A percentile compares a stretch with the other conserved stretches of the same genome.
Evolutionary conservation across 2,888 invertebrate genomes (phyloP).

Genomic region (Hydrotaea diabolus): DNA sequence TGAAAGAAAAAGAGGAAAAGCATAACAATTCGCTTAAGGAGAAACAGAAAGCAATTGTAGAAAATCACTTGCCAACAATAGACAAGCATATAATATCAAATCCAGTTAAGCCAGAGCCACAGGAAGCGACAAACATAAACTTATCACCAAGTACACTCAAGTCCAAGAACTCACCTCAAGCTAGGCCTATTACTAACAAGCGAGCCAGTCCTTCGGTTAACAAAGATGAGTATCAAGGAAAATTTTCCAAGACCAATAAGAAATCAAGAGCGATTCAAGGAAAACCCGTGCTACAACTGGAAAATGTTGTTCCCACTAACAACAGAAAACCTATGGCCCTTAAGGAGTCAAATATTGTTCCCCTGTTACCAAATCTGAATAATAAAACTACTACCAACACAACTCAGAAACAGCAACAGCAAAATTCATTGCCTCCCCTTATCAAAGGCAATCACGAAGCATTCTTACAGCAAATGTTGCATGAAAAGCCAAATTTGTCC

Average conservation of each 20-base stretch:
- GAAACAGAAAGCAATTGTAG: not conserved
- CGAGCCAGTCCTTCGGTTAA: no score
- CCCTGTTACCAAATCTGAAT: not conserved
- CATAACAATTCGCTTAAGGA: no score
- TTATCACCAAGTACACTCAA: not conserved
- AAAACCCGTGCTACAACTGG: not conserved
- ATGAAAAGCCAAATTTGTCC: slow-evolving; percentile 16
- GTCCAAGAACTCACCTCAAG: not conserved
- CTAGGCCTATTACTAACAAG: not conserved
- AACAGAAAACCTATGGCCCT: not conserved
- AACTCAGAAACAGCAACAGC: no score
- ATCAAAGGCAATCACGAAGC: not conserved
- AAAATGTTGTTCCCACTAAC: not conserved
- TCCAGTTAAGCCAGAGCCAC: no score
- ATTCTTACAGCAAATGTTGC: not conserved
- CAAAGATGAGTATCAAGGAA: not conserved
- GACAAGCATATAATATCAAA: no score
- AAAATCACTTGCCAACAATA: not conserved
- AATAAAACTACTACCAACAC: no score
- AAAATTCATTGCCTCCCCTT: not conserved
- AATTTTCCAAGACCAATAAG: slow-evolving; percentile 37
- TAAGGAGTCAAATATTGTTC: not conserved
- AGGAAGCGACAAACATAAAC: not conserved
- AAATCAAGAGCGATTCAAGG: slow-evolving; percentile 11
- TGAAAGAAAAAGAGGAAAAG: no score